phyloP scores from a whole-genome alignment of 2,888 invertebrate species.

The Marronus borbonicus region DNA sequence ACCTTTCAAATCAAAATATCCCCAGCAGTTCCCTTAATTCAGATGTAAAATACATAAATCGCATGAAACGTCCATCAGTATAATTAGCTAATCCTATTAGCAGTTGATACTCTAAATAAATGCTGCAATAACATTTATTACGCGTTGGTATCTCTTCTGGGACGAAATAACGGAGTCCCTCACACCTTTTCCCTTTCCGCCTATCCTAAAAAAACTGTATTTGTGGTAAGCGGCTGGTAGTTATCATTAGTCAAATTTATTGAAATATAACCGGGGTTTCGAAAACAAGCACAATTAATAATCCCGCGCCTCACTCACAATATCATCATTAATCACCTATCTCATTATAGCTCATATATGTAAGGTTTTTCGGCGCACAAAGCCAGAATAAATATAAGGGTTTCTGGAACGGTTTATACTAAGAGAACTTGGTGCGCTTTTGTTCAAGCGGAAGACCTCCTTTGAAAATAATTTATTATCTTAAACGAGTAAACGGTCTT shows the following conservation, averaged over 20 bases:
- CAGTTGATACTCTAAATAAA: slow-evolving; percentile 33
- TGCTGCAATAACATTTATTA: slow-evolving; percentile 40
- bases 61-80: slow-evolving; percentile 33
- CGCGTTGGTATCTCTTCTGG: not conserved
- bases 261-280: slow-evolving; percentile 29
- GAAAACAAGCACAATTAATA: slow-evolving; percentile 45
- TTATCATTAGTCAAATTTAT: slow-evolving; percentile 45
- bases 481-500: slow-evolving; percentile 11
- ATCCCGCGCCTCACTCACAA: slow-evolving; percentile 32
- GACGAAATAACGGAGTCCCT: not conserved
- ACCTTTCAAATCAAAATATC: slow-evolving; percentile 32
- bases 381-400: slow-evolving; percentile 27
- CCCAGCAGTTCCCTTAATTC: not conserved
- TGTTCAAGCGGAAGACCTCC: slow-evolving; percentile 5
- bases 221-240: slow-evolving; percentile 27
- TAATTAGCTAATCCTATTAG: slow-evolving; percentile 42
- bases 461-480: slow-evolving; percentile 26
- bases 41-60: slow-evolving; percentile 33
- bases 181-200: too few relatives aligned
- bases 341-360: slow-evolving; percentile 39
- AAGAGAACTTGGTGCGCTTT: slow-evolving; percentile 10
- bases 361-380: slow-evolving; percentile 24
- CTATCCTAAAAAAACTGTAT: slow-evolving; percentile 4
- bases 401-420: not conserved
- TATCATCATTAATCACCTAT: slow-evolving; percentile 40